Conservation (phyloP, 2,888 invertebrate genomes). For the Subacronicta megacephala region DNA sequence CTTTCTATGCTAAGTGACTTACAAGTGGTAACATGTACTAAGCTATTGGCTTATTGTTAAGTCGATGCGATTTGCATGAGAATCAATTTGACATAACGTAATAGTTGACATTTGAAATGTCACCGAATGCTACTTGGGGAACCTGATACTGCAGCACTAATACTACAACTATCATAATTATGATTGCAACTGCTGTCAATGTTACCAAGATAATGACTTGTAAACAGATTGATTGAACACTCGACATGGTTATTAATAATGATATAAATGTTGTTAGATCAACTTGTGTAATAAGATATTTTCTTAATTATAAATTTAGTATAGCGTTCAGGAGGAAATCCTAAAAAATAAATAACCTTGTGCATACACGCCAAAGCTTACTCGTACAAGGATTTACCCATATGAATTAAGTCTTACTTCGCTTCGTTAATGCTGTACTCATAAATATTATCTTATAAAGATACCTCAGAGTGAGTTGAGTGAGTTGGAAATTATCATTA, state of each 20-base stretch:
- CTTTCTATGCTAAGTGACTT: constrained; percentile 80
- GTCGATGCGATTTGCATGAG: constrained; percentile 69
- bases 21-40: constrained; percentile 69
- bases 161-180: constrained; percentile 30
- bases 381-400: not conserved
- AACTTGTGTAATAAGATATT: too few species aligned
- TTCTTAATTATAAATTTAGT: too few species aligned
- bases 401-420: constrained; percentile 1
- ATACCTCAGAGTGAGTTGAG: constrained; percentile 38
- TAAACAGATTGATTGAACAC: too few species aligned
- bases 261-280: too few species aligned
- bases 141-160: constrained; percentile 41
- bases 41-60: constrained; percentile 66
- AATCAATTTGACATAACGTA: constrained; percentile 62
- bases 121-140: constrained; percentile 45
- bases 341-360: too few species aligned
- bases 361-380: not conserved
- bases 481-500: constrained; percentile 57
- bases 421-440: constrained; percentile 18
- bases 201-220: not conserved
- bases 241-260: too few species aligned
- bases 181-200: constrained; percentile 13
- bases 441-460: constrained; percentile 46
- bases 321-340: too few species aligned
- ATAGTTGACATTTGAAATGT: constrained; percentile 65